A percentile compares a stretch with the other conserved stretches of the same genome.
phyloP scores from a whole-genome alignment of 2,888 invertebrate genomes.

The Mylabris sibirica region DNA sequence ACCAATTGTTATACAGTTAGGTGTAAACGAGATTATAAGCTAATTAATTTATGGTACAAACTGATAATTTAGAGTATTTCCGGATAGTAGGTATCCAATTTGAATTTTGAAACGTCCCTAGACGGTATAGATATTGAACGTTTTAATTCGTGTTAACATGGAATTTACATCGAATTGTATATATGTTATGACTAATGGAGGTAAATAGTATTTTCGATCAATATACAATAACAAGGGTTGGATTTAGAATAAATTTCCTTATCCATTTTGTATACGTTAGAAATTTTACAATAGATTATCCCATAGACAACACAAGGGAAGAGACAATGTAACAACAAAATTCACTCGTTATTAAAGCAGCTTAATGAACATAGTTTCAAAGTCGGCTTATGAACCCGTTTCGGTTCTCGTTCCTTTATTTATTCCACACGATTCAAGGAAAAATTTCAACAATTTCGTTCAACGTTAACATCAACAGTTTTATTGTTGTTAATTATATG shows the following conservation, averaged over 20 bases:
- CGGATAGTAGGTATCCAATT: not conserved
- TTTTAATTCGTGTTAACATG: conserved; percentile 13
- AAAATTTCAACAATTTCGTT: not conserved
- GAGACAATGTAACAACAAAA: not conserved
- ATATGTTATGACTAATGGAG: conserved; percentile 8
- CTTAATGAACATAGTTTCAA: not conserved
- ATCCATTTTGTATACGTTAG: not conserved
- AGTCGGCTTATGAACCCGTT: not conserved
- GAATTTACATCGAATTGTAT: conserved; percentile 16
- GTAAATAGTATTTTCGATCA: conserved; percentile 1
- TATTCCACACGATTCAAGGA: not conserved
- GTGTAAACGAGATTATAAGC: not conserved
- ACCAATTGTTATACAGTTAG: not conserved
- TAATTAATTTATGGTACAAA: conserved; percentile 11
- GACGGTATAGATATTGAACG: not conserved
- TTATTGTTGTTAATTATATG: not conserved
- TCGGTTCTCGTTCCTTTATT: not conserved
- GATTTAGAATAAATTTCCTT: not conserved
- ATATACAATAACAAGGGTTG: not conserved
- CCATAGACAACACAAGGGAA: too few species aligned
- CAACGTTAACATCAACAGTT: not conserved
- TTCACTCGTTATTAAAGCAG: not conserved
- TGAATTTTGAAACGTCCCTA: not conserved
- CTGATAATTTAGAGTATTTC: conserved; percentile 13
- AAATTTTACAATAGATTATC: not conserved